These are phyloP conservation scores for Cephus sareptanus DNA, from an alignment of 2,888 invertebrate species.

Conservation along the genomic window DNA sequence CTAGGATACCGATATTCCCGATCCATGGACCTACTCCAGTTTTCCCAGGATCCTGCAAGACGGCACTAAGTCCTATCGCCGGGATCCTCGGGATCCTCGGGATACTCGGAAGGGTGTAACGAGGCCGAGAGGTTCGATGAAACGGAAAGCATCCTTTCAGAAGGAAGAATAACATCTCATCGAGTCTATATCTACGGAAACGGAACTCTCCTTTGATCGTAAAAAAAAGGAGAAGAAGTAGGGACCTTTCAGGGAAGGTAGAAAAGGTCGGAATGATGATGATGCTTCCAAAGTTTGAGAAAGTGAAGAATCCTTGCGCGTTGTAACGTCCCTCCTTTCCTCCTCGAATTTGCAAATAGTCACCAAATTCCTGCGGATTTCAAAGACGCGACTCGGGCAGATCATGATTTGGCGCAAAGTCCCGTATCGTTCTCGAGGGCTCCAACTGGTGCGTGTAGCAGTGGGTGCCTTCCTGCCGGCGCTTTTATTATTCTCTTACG, in stretches of 20 bases:
- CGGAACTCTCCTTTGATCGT: not conserved
- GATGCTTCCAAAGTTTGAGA: not conserved
- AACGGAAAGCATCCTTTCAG: slow-evolving; percentile 1
- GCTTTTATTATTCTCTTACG: too few species aligned
- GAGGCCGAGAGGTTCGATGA: not conserved
- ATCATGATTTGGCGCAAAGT: too few species aligned
- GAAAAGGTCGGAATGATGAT: not conserved
- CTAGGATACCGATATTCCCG: slow-evolving; percentile 16
- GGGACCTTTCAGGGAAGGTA: not conserved
- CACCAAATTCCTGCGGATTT: too few species aligned
- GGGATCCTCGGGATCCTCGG: too few species aligned
- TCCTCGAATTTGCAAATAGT: too few species aligned
- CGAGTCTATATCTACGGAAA: not conserved
- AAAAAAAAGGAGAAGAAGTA: not conserved
- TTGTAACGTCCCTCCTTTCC: not conserved
- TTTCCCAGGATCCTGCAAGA: not conserved
- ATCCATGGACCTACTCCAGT: not conserved
- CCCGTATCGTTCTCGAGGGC: too few species aligned
- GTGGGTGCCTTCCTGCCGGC: too few species aligned
- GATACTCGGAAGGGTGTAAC: not conserved
- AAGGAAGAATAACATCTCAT: not conserved
- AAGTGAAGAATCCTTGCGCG: not conserved
- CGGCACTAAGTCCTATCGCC: not conserved
- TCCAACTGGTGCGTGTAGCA: too few species aligned
- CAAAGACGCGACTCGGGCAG: too few species aligned